phyloP scores from a whole-genome alignment of 2,888 invertebrate genomes.

The Agonum fuliginosum region DNA sequence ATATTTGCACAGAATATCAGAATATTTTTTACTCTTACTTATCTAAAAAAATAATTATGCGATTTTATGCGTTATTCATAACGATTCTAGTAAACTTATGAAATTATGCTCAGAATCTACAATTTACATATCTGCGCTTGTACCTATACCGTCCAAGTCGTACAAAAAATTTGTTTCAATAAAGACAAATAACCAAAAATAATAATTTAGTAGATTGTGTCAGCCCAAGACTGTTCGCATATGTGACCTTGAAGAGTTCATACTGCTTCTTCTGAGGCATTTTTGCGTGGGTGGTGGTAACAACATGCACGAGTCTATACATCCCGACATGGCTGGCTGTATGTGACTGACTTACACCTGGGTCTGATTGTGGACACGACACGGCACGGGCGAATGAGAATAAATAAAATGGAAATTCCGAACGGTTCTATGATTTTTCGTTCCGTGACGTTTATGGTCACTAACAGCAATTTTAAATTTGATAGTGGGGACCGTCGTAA shows the following conservation, averaged over 20 bases:
- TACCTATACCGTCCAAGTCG: too few relatives aligned
- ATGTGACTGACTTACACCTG: background rate
- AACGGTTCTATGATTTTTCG: conserved; percentile 5
- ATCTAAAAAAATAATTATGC: too few relatives aligned
- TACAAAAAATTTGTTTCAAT: too few relatives aligned
- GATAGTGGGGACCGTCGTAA: background rate
- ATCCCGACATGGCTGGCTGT: background rate
- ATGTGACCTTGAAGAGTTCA: conserved; percentile 11
- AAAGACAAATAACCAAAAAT: too few relatives aligned
- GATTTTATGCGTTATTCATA: too few relatives aligned
- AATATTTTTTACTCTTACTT: too few relatives aligned
- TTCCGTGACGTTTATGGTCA: conserved; percentile 19
- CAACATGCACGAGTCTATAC: background rate
- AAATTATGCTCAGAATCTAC: too few relatives aligned
- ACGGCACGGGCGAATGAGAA: background rate
- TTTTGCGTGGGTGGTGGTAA: conserved; percentile 8
- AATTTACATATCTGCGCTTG: too few relatives aligned
- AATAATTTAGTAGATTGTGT: background rate
- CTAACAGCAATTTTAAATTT: background rate
- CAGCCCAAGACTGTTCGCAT: background rate
- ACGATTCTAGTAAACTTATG: too few relatives aligned
- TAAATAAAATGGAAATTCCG: conserved; percentile 25
- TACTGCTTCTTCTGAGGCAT: background rate
- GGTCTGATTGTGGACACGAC: conserved; percentile 14
- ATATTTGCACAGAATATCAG: too few relatives aligned